Evolutionary conservation across 1,140 invertebrate genomes (phyloP).

Genomic region (Drosophila asahinai): DNA sequence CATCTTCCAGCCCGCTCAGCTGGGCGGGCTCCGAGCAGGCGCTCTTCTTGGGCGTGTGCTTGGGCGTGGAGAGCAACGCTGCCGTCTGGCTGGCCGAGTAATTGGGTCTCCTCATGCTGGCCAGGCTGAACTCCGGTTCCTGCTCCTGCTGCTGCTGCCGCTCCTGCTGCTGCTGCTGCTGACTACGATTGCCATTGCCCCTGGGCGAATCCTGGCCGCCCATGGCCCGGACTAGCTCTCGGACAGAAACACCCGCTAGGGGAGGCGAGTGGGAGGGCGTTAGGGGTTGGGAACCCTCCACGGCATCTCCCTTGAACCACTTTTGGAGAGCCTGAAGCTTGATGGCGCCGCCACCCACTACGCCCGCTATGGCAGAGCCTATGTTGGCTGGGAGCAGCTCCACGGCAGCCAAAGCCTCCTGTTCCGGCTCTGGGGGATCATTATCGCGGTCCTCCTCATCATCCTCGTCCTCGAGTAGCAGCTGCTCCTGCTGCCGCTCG

Average conservation of each 20-base stretch:
- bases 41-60: slow-evolving; percentile 69
- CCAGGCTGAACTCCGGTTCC: slow-evolving; percentile 64
- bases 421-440: slow-evolving; percentile 13
- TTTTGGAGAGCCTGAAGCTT: slow-evolving; percentile 90
- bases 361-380: slow-evolving; percentile 78
- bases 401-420: slow-evolving; percentile 30
- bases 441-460: neutral
- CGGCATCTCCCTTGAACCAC: slow-evolving; percentile 89
- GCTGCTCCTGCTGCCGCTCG: slow-evolving; percentile 1
- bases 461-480: neutral
- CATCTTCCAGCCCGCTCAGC: slow-evolving; percentile 65
- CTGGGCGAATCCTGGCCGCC: slow-evolving; percentile 87
- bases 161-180: slow-evolving; percentile 7
- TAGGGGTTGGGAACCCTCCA: slow-evolving; percentile 67
- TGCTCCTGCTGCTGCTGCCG: slow-evolving; percentile 68
- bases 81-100: slow-evolving; percentile 78
- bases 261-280: slow-evolving; percentile 23
- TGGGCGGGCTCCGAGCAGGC: slow-evolving; percentile 9
- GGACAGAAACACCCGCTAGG: slow-evolving; percentile 90
- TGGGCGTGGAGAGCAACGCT: slow-evolving; percentile 76
- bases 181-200: slow-evolving; percentile 87
- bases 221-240: slow-evolving; percentile 92
- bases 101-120: slow-evolving; percentile 67
- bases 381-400: slow-evolving; percentile 71
- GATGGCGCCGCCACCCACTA: slow-evolving; percentile 86